phyloP scores from a whole-genome alignment of 1,140 invertebrate species.

The Trinorchestia longiramus region DNA sequence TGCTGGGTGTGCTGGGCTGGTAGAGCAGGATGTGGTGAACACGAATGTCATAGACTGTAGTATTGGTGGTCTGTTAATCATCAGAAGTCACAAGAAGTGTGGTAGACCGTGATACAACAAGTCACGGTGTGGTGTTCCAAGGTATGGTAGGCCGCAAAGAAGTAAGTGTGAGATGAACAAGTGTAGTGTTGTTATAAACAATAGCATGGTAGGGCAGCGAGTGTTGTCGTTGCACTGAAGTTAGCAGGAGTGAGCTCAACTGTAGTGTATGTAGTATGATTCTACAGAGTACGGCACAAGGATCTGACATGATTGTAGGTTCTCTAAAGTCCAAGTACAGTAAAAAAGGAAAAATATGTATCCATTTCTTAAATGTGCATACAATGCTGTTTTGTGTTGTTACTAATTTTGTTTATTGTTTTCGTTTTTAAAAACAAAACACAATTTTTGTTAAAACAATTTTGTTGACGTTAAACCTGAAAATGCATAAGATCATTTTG shows the following conservation, averaged over 20 bases:
- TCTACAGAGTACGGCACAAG: too few relatives aligned
- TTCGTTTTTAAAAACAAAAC: too few relatives aligned
- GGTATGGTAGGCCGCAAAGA: background rate
- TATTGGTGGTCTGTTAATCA: background rate
- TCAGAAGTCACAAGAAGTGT: background rate
- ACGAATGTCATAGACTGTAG: background rate
- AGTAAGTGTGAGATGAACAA: background rate
- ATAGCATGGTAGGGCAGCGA: background rate
- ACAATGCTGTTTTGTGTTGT: too few relatives aligned
- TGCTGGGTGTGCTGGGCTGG: too few relatives aligned
- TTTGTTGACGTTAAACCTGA: too few relatives aligned
- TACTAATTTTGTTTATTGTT: too few relatives aligned
- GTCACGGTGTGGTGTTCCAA: background rate
- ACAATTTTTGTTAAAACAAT: too few relatives aligned
- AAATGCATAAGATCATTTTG: too few relatives aligned
- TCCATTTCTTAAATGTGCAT: too few relatives aligned
- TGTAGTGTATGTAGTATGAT: background rate
- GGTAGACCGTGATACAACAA: background rate
- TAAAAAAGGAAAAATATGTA: too few relatives aligned
- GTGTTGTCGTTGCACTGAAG: background rate
- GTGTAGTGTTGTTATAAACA: background rate
- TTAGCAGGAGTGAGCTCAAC: background rate
- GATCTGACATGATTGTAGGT: too few relatives aligned
- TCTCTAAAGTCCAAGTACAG: too few relatives aligned
- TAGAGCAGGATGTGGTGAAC: background rate